Percentiles rank a stretch among this genome's conserved stretches.
Conservation (phyloP, 2,113 vertebrate species). For the Gadus chalcogrammus region DNA sequence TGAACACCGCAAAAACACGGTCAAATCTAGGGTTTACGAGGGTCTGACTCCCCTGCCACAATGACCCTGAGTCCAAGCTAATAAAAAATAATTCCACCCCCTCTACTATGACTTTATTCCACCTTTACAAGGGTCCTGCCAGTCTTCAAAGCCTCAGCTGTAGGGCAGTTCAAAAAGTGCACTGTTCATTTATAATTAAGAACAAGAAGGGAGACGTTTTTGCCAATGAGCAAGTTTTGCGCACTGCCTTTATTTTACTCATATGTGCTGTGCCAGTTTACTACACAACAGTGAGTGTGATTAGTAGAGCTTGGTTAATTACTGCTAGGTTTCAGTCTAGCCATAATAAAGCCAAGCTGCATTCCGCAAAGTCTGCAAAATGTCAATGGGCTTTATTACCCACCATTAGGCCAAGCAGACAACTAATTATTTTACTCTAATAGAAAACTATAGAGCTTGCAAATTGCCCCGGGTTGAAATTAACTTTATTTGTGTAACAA, state of each 20-base stretch:
- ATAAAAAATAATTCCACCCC: too few relatives aligned
- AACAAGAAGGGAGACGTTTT: too few relatives aligned
- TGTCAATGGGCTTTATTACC: not conserved
- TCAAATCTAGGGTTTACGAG: too few relatives aligned
- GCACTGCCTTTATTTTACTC: not conserved
- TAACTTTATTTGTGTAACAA: not conserved
- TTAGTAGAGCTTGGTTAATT: slow-evolving; percentile 1
- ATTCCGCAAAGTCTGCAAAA: not conserved
- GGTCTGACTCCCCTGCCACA: too few relatives aligned
- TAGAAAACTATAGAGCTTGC: not conserved
- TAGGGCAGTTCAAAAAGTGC: too few relatives aligned
- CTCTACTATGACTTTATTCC: too few relatives aligned
- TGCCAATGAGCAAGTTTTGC: not conserved
- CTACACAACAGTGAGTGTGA: not conserved
- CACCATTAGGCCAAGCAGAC: not conserved
- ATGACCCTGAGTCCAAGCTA: too few relatives aligned
- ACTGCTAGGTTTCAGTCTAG: not conserved
- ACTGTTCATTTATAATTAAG: too few relatives aligned
- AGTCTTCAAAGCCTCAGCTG: too few relatives aligned
- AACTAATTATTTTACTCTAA: slow-evolving; percentile 3
- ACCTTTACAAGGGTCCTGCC: too few relatives aligned
- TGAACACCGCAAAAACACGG: too few relatives aligned
- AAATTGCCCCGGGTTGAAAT: not conserved
- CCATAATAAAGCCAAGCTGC: not conserved
- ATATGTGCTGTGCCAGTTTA: not conserved